These are phyloP conservation scores for Carlito syrichta DNA, from an alignment of 2,113 vertebrate species.

Conservation along the genomic window DNA sequence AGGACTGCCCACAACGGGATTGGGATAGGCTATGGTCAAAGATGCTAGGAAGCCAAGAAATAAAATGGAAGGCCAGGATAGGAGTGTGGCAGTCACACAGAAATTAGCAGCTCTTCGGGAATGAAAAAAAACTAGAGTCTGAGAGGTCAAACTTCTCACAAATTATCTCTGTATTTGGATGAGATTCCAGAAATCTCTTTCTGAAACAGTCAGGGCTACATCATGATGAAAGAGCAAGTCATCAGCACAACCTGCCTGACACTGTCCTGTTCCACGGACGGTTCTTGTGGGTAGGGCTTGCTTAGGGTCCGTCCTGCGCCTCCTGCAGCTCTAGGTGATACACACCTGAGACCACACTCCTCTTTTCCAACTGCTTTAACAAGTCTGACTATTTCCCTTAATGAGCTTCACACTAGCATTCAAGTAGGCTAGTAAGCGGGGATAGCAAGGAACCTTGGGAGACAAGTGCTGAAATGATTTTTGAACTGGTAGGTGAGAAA, in stretches of 20 bases:
- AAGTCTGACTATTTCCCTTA: neutral
- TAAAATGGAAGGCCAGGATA: neutral
- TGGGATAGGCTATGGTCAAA: neutral
- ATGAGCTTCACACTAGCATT: neutral
- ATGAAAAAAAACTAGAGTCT: neutral
- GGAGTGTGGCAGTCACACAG: neutral
- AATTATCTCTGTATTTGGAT: neutral
- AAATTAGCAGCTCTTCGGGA: neutral
- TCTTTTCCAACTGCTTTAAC: neutral
- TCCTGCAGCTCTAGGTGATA: neutral
- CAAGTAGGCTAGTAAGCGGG: neutral
- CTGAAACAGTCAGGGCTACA: neutral
- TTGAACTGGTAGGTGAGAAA: neutral
- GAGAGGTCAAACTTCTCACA: neutral
- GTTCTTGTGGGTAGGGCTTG: neutral
- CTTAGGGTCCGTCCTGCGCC: neutral
- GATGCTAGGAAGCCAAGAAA: neutral
- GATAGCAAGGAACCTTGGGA: neutral
- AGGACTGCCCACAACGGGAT: neutral
- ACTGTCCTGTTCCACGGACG: rapidly evolving
- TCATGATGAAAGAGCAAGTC: neutral
- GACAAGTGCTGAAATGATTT: neutral
- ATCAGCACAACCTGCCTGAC: neutral
- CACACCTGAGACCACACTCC: neutral
- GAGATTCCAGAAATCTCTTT: neutral